Evolutionary conservation across 2,797 vertebrate species (phyloP).

Genomic region (Gallinago nigripennis): DNA sequence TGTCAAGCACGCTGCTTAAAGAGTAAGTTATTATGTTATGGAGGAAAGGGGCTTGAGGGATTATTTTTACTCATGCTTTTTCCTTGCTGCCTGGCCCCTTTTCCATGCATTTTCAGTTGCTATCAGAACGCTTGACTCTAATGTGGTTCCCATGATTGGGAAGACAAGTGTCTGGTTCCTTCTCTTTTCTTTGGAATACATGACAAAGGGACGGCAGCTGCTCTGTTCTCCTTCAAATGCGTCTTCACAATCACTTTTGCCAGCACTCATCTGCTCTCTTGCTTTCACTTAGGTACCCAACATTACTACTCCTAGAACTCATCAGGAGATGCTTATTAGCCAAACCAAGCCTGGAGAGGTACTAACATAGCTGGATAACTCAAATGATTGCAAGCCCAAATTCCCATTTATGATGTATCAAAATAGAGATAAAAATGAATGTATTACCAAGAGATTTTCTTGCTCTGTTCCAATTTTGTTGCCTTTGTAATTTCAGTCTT

Average conservation of each 20-base stretch:
- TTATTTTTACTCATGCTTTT: neutral
- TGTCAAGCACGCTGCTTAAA: neutral
- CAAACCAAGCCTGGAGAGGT: neutral
- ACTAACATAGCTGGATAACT: neutral
- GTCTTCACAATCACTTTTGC: neutral
- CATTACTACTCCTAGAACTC: neutral
- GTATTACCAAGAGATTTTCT: neutral
- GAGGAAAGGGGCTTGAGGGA: neutral
- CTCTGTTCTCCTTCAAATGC: neutral
- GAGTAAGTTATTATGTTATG: neutral
- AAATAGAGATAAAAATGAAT: neutral
- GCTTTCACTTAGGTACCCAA: neutral
- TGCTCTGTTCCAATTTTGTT: neutral
- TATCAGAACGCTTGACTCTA: neutral
- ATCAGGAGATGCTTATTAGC: neutral
- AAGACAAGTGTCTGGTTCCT: neutral
- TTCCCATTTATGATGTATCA: neutral
- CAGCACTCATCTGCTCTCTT: neutral
- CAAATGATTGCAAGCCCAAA: neutral
- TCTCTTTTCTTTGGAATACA: neutral
- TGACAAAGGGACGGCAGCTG: neutral
- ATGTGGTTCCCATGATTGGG: neutral
- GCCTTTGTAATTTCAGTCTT: neutral
- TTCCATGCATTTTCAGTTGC: neutral
- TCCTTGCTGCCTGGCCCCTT: neutral